phyloP scores from a whole-genome alignment of 2,113 vertebrate species.

The Prolemur simus region DNA sequence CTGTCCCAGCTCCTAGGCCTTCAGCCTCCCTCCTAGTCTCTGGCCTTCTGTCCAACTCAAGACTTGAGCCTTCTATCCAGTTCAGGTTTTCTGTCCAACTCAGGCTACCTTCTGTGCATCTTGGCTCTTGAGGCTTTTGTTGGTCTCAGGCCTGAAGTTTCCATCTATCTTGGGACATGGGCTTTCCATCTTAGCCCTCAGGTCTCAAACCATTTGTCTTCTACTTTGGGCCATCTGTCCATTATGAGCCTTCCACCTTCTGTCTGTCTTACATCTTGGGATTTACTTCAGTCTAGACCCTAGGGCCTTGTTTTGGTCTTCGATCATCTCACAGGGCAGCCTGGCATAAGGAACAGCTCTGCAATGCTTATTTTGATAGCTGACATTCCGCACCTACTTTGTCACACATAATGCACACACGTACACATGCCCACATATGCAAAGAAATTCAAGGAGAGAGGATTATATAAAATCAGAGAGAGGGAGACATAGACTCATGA shows the following conservation, averaged over 20 bases:
- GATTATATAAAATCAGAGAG: neutral
- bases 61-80: neutral
- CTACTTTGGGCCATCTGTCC: neutral
- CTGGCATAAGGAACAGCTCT: constrained; percentile 14
- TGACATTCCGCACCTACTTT: constrained; percentile 46
- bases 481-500: neutral
- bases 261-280: neutral
- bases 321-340: neutral
- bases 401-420: neutral
- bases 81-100: neutral
- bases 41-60: neutral
- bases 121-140: neutral
- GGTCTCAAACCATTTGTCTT: neutral
- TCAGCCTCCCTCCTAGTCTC: neutral
- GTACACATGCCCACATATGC: neutral
- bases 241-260: neutral
- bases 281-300: neutral
- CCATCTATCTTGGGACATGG: neutral
- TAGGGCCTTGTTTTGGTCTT: neutral
- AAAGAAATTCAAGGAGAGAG: constrained; percentile 30
- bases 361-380: constrained; percentile 39
- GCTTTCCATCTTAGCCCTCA: neutral
- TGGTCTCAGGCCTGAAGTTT: neutral
- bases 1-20: neutral
- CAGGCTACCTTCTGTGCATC: neutral